Evolutionary conservation across 2,113 vertebrate species (phyloP).

Genomic region (mouse (Mus musculus)): DNA sequence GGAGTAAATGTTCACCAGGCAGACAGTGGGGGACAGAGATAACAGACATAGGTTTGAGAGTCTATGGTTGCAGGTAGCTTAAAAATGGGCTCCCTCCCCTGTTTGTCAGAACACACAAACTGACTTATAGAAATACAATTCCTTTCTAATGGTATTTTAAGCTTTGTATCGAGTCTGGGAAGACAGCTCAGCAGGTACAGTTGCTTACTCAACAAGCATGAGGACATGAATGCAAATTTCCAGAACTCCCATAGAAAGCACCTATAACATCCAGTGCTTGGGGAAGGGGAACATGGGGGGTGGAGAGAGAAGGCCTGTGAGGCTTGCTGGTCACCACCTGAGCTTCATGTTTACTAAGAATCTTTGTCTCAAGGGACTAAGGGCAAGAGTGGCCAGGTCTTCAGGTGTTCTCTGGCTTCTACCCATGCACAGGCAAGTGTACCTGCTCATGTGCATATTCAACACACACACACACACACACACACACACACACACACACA

Average conservation of each 20-base stretch:
- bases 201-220: neutral
- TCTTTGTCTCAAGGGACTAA: neutral
- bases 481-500: too few species aligned
- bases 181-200: neutral
- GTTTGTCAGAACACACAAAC: neutral
- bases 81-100: neutral
- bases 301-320: too few species aligned
- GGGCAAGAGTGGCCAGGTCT: neutral
- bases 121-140: neutral
- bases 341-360: neutral
- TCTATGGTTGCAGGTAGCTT: rapidly evolving
- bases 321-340: neutral
- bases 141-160: neutral
- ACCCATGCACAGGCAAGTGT: neutral
- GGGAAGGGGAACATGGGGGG: too few species aligned
- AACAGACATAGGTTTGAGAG: neutral
- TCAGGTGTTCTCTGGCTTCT: neutral
- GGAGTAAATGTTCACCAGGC: neutral
- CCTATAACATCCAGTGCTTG: too few species aligned
- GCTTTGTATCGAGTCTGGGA: neutral
- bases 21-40: neutral
- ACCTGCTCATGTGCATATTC: neutral
- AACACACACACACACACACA: too few species aligned
- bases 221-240: neutral
- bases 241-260: neutral